Base-by-base conservation (phyloP, 1,140 invertebrate species). In the Dendroctonus valens region DNA sequence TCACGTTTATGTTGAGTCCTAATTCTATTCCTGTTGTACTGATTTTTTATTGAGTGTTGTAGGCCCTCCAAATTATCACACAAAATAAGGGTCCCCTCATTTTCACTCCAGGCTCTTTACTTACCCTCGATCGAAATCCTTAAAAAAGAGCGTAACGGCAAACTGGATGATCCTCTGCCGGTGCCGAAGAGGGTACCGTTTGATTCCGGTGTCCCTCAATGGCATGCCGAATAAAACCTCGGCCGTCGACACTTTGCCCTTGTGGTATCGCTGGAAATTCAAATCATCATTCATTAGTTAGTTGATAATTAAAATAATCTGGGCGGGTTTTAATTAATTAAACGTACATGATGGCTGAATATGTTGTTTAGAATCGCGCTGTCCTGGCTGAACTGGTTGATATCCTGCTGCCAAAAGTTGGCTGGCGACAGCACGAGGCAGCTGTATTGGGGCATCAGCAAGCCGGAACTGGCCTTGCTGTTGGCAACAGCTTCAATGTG, bases 181-280 rank as follows among this genome's bases (percentile, higher is more conserved):
- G 51, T 89, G 87, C 11, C 92, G 83, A 38, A 94, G 79, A 5
- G 92, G 93, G 80, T 94, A 93, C 55, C 90, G 80, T 76, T 94
- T 94, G 58, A 97, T 85, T 6, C 94, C 95, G 0, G 93, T 92
- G 76, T 96, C 92, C 73, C 90, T 87, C 73, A 96, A 85, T 57
- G 89, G 91, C 82, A 98, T 87, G 11, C 95, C 96, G 81, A 97
- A 96, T 5, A 96, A 80, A 79, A 98, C 88, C 80, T 97, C 95
- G 15, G 91, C 85, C n/a, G 91, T 80, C 57, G 90, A 93, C 26
- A 88, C 87, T 80, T 93, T 91, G 48, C 90, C 87, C 79, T 89
- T 89, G 76, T 89, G 87, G 51, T 87, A 77, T 80, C 85, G 88
- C 87, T 89, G 57, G 15, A 55, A 61, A 57, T 42, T 44, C 61